phyloP scores from a whole-genome alignment of 1,140 invertebrate species.

The Pachypeltis micranthus region DNA sequence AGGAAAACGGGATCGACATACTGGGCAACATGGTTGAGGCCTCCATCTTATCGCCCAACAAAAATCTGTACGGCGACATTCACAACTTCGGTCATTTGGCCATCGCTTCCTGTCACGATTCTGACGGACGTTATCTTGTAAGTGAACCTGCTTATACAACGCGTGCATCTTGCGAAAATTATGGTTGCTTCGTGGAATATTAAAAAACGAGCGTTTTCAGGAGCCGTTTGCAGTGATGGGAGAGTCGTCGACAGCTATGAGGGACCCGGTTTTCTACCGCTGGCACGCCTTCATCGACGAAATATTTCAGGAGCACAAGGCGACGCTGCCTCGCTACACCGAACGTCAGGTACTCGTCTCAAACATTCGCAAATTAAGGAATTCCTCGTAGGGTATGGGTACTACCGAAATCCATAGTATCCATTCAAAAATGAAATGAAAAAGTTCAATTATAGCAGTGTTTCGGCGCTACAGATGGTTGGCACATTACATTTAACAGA shows the following conservation, averaged over 20 bases:
- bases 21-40: slow-evolving; percentile 70
- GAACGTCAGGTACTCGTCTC: slow-evolving; percentile 37
- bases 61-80: slow-evolving; percentile 52
- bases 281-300: slow-evolving; percentile 72
- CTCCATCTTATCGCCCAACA: slow-evolving; percentile 54
- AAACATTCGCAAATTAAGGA: not conserved
- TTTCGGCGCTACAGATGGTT: not conserved
- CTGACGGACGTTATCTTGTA: no score
- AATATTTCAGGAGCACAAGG: slow-evolving; percentile 65
- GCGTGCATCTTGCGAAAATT: no score
- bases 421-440: no score
- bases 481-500: not conserved
- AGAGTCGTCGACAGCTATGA: slow-evolving; percentile 60
- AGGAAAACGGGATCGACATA: slow-evolving; percentile 60
- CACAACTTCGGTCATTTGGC: slow-evolving; percentile 60
- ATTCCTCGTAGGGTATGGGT: not conserved
- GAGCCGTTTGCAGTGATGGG: slow-evolving; percentile 57
- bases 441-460: not conserved
- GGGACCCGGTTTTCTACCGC: slow-evolving; percentile 75
- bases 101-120: slow-evolving; percentile 56
- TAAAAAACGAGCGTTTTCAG: slow-evolving; percentile 37
- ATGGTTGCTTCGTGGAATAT: no score
- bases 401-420: not conserved
- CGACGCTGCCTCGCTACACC: slow-evolving; percentile 49
- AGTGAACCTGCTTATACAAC: no score